Evolutionary conservation across 2,797 vertebrate species (phyloP), one percentile per base, ranked within the genome.

Genomic region (Onychomys leucogaster): DNA sequence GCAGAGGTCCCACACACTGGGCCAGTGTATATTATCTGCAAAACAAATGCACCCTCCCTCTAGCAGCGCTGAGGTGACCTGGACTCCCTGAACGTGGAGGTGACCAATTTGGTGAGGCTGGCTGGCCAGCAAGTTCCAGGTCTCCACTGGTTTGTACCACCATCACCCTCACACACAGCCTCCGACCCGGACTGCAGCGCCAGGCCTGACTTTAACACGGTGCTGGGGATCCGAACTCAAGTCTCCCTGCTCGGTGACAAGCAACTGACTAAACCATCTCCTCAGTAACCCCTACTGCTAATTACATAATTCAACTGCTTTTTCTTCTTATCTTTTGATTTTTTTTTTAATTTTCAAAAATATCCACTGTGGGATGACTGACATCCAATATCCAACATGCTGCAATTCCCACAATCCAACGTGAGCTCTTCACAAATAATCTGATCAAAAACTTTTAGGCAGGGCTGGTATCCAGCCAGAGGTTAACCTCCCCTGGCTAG

Each of bases 331-430:
- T 9, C 32, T 71, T 25, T 43, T 6, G 1, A 41, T 16, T 14
- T 69, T 71, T 87, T 78, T 89, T 7, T 25, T 16, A 75, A 80
- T 69, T 37, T 96, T 55, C 49, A 57, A 96, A 85, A 94, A n/a
- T 73, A 88, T 16, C 43, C 61, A 67, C 5, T 89, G n/a, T 25
- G 59, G 61, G 59, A 23, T 49, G 43, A 75, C 9, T 34, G 32
- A 75, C 27, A 0, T 75, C 89, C 49, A 63, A 9, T 46, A 57
- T 17, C 57, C 59, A 94, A 59, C 12, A 67, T 29, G 43, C 83
- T 89, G 49, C 73, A 90, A 93, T 59, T 14, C 52, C 52, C 3
- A 52, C 55, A 65, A 63, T 43, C 61, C 84, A 57, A 55, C 23
- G 57, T 13, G 16, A 90, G 75, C 69, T 69, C 37, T 92, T 92